Evolutionary conservation across 2,113 vertebrate species (phyloP).

Genomic region (Triplophysa tibetana): DNA sequence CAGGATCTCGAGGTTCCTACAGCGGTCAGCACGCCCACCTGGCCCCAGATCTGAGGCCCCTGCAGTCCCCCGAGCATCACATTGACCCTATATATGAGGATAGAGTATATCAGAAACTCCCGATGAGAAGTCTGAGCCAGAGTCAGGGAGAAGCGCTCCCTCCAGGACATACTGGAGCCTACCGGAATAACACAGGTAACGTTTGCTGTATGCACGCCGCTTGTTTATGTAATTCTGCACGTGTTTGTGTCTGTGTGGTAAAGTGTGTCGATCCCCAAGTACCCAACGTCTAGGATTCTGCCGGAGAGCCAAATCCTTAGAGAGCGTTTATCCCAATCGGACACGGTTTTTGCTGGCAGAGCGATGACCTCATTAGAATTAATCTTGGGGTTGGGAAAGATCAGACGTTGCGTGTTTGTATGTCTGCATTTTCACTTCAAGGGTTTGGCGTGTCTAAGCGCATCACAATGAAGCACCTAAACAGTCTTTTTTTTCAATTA

Average conservation of each 20-base stretch:
- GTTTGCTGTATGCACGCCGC: not conserved
- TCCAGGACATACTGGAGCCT: constrained; percentile 83
- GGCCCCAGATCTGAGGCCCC: constrained; percentile 86
- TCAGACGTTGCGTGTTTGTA: constrained; percentile 23
- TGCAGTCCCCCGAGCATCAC: constrained; percentile 95
- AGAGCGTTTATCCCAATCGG: constrained; percentile 35
- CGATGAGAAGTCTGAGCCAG: constrained; percentile 97
- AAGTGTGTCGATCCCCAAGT: constrained; percentile 25
- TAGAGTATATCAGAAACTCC: constrained; percentile 94
- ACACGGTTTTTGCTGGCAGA: constrained; percentile 25
- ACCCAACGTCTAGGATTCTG: constrained; percentile 28
- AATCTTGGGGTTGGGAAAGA: constrained; percentile 9
- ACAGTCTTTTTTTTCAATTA: constrained; percentile 24
- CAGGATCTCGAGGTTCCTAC: constrained; percentile 92
- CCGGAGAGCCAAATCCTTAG: constrained; percentile 40
- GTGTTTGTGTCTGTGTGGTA: not conserved
- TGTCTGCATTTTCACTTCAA: not conserved
- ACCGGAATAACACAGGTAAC: constrained; percentile 94
- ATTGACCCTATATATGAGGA: constrained; percentile 98
- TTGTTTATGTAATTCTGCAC: not conserved
- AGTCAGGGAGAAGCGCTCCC: constrained; percentile 90
- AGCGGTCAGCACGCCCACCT: constrained; percentile 94
- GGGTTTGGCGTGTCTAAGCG: not conserved
- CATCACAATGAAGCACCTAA: constrained; percentile 30
- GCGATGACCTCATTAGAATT: constrained; percentile 50